Conservation (phyloP, 2,888 invertebrate genomes). For the Gerris lacustris region DNA sequence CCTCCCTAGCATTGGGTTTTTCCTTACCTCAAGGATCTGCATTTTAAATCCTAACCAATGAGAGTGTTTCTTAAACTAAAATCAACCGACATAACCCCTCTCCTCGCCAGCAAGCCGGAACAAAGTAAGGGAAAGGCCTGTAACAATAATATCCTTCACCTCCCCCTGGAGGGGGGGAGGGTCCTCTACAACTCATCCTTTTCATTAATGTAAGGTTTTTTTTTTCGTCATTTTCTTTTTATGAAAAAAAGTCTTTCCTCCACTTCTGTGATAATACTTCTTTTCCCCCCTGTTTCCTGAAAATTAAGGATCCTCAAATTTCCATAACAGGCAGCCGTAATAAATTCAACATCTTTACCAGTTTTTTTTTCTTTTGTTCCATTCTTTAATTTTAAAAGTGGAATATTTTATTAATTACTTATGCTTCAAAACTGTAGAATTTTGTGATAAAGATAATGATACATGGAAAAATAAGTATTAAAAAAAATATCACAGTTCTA, state of each 20-base stretch:
- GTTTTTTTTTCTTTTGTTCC: too few relatives aligned
- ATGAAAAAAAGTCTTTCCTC: neutral
- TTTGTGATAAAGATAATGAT: too few relatives aligned
- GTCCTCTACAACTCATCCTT: neutral
- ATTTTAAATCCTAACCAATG: neutral
- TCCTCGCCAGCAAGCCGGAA: neutral
- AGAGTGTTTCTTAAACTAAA: neutral
- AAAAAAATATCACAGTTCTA: too few relatives aligned
- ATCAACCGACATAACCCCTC: neutral
- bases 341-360: neutral
- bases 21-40: too few relatives aligned
- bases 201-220: neutral
- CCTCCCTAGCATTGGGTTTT: too few relatives aligned
- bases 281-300: neutral
- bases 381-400: too few relatives aligned
- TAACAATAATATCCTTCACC: neutral
- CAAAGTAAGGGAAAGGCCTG: neutral
- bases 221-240: neutral
- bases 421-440: too few relatives aligned
- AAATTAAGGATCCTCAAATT: neutral
- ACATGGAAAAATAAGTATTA: too few relatives aligned
- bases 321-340: neutral
- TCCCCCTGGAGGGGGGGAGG: neutral
- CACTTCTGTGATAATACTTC: neutral
- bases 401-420: too few relatives aligned